Percentiles rank a stretch among this genome's conserved stretches.
Conservation (phyloP, 2,888 invertebrate species). For the Coleophora flavipennella region DNA sequence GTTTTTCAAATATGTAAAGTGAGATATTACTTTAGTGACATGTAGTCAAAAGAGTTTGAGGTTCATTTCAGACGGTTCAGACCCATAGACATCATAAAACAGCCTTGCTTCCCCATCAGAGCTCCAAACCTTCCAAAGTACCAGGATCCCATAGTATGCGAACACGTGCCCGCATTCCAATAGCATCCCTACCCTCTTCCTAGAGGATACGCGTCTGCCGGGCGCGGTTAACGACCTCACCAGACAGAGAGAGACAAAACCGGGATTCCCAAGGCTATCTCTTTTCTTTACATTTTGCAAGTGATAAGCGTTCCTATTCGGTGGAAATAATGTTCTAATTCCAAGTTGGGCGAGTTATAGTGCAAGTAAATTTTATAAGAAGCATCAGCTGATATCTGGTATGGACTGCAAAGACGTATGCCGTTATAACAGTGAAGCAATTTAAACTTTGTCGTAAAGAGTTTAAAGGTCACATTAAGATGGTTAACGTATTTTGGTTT, state of each 20-base stretch:
- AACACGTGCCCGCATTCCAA: constrained; percentile 46
- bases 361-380: constrained; percentile 37
- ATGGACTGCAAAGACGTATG: constrained; percentile 26
- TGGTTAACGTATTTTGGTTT: constrained; percentile 29
- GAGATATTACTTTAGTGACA: too few relatives aligned
- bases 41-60: too few relatives aligned
- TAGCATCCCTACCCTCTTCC: constrained; percentile 29
- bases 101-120: constrained; percentile 28
- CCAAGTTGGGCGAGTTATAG: background rate
- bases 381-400: constrained; percentile 33
- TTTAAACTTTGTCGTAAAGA: constrained; percentile 16
- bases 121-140: constrained; percentile 54
- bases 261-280: constrained; percentile 39
- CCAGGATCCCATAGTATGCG: constrained; percentile 39
- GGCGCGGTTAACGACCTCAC: constrained; percentile 43
- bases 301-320: background rate
- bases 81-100: background rate
- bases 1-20: too few relatives aligned
- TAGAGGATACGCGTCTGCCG: constrained; percentile 31
- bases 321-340: constrained; percentile 2
- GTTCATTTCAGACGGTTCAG: too few relatives aligned
- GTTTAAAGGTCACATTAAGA: constrained; percentile 6
- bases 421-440: constrained; percentile 10
- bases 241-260: constrained; percentile 44
- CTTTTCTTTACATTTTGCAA: constrained; percentile 11